Evolutionary conservation across 2,797 vertebrate genomes (phyloP).

Genomic region (Cuniculus paca): DNA sequence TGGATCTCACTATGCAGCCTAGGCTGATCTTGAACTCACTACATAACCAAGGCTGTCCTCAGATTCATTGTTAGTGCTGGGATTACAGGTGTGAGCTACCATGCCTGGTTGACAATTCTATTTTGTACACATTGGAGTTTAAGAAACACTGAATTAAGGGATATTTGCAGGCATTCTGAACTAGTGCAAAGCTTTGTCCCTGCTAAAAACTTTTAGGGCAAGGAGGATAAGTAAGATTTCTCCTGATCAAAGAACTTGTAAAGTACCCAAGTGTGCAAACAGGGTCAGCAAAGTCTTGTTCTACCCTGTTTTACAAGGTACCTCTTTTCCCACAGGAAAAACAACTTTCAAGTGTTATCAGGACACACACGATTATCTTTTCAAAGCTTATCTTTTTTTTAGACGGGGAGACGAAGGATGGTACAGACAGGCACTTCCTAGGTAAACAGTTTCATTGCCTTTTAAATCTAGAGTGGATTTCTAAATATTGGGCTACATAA

Average conservation of each 20-base stretch:
- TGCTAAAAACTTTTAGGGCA: slow-evolving; percentile 20
- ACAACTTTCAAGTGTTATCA: slow-evolving; percentile 35
- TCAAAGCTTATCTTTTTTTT: slow-evolving; percentile 37
- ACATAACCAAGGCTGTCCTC: background rate
- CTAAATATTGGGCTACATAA: background rate
- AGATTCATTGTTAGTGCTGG: background rate
- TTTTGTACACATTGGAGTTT: background rate
- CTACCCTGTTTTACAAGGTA: slow-evolving; percentile 80
- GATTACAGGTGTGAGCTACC: background rate
- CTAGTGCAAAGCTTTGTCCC: background rate
- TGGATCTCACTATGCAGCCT: background rate
- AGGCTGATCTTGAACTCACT: background rate
- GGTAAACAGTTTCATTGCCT: background rate
- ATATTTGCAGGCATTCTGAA: background rate
- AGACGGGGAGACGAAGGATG: background rate
- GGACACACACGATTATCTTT: slow-evolving; percentile 30
- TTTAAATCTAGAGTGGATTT: background rate
- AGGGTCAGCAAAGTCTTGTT: slow-evolving; percentile 70
- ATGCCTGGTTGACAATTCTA: background rate
- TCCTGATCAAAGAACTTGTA: slow-evolving; percentile 77
- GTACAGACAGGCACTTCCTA: background rate
- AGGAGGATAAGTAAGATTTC: slow-evolving; percentile 3
- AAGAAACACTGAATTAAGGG: background rate
- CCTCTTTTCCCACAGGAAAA: slow-evolving; percentile 87
- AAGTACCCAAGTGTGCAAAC: slow-evolving; percentile 81